Percentiles rank a stretch among this genome's conserved stretches.
These are phyloP conservation scores for Glyphotaelius pellucidus DNA, from an alignment of 2,888 invertebrate species.

Conservation along the genomic window DNA sequence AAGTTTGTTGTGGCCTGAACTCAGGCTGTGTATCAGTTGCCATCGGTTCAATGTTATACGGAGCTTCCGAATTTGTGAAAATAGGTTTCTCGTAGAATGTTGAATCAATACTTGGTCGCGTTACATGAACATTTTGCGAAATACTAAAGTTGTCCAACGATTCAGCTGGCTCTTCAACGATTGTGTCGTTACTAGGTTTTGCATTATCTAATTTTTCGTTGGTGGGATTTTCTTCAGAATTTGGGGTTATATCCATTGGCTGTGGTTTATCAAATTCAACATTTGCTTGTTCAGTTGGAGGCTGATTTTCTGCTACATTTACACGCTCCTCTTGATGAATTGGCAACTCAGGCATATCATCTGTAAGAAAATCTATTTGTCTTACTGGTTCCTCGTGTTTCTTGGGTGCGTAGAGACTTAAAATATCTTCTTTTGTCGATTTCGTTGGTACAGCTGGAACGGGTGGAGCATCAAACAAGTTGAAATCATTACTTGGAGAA, in stretches of 20 bases:
- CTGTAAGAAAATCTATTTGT: conserved; percentile 79
- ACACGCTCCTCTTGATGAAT: conserved; percentile 65
- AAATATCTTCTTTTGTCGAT: conserved; percentile 79
- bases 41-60: conserved; percentile 31
- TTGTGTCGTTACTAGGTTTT: background rate
- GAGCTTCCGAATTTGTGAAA: conserved; percentile 37
- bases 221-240: conserved; percentile 57
- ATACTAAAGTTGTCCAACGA: background rate
- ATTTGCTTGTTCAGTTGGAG: conserved; percentile 64
- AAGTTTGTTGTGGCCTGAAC: background rate
- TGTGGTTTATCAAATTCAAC: conserved; percentile 66
- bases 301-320: conserved; percentile 46
- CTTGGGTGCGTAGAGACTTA: conserved; percentile 78
- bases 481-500: conserved; percentile 73
- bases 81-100: conserved; percentile 46
- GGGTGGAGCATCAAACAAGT: conserved; percentile 79
- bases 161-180: conserved; percentile 34
- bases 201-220: conserved; percentile 69
- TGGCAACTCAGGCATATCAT: conserved; percentile 73
- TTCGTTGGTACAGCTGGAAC: conserved; percentile 74
- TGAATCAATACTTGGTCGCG: conserved; percentile 40
- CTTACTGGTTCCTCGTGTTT: conserved; percentile 70
- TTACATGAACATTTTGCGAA: conserved; percentile 36
- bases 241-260: conserved; percentile 63
- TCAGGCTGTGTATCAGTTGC: conserved; percentile 9